Conservation (phyloP, 2,888 invertebrate genomes). For the Dorcus hopei region DNA sequence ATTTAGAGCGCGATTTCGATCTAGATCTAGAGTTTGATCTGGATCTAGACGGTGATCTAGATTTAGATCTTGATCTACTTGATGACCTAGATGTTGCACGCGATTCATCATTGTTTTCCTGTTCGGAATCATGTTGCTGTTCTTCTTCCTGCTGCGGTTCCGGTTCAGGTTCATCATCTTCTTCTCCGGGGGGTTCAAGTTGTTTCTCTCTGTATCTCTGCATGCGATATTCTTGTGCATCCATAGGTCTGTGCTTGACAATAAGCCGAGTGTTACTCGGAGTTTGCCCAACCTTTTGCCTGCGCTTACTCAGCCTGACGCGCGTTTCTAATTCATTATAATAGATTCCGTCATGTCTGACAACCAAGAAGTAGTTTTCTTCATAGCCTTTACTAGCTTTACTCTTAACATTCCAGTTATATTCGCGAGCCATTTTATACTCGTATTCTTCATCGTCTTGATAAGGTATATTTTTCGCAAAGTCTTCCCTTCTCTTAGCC, state of each 20-base stretch:
- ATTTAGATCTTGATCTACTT: conserved; percentile 38
- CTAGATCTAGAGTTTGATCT: conserved; percentile 36
- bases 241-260: conserved; percentile 85
- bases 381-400: conserved; percentile 64
- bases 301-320: conserved; percentile 88
- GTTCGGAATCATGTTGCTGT: conserved; percentile 58
- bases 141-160: conserved; percentile 53
- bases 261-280: conserved; percentile 75
- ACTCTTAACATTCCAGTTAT: conserved; percentile 99
- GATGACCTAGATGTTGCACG: conserved; percentile 34
- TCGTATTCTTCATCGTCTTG: conserved; percentile 92
- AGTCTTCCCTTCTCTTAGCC: conserved; percentile 81
- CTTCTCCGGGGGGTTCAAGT: conserved; percentile 77
- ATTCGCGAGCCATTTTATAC: conserved; percentile 96
- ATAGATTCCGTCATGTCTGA: conserved; percentile 85
- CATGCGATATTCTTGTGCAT: conserved; percentile 81
- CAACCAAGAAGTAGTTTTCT: conserved; percentile 95
- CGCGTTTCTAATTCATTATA: conserved; percentile 95
- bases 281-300: conserved; percentile 67
- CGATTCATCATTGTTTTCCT: conserved; percentile 42
- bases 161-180: conserved; percentile 63
- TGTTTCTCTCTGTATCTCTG: conserved; percentile 83
- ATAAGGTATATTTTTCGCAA: conserved; percentile 71
- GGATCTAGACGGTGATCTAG: conserved; percentile 35
- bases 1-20: conserved; percentile 35